Conservation (phyloP, 1,140 invertebrate genomes). For the Drepana arcuata region DNA sequence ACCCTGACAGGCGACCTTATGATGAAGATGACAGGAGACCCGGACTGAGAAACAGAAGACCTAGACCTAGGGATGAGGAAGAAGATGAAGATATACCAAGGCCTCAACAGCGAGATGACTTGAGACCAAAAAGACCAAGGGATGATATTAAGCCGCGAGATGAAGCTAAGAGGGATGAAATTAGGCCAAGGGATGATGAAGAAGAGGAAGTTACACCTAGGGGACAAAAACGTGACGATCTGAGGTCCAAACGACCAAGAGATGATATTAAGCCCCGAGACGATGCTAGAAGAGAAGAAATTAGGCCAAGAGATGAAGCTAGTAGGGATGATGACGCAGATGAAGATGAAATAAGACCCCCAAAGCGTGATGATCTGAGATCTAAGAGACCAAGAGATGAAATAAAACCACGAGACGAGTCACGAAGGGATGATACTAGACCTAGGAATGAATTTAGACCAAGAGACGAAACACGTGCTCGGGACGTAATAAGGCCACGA, state of each 20-base stretch:
- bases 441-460: conserved; percentile 21
- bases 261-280: conserved; percentile 15
- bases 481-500: conserved; percentile 26
- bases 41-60: conserved; percentile 14
- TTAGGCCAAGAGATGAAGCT: conserved; percentile 18
- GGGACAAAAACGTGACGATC: conserved; percentile 22
- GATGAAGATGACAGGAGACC: conserved; percentile 36
- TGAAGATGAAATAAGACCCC: conserved; percentile 22
- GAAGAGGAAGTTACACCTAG: conserved; percentile 12
- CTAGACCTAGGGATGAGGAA: conserved; percentile 37
- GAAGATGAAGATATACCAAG: conserved; percentile 32
- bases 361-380: conserved; percentile 15
- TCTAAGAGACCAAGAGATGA: conserved; percentile 18
- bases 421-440: conserved; percentile 20
- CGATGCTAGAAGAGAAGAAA: conserved; percentile 20
- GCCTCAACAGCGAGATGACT: conserved; percentile 16
- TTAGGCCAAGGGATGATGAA: conserved; percentile 15
- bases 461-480: conserved; percentile 25
- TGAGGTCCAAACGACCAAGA: too few species aligned
- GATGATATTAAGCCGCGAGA: conserved; percentile 26
- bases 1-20: conserved; percentile 32
- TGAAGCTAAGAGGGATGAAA: conserved; percentile 13
- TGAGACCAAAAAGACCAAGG: conserved; percentile 17
- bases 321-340: too few species aligned
- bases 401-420: conserved; percentile 9